Evolutionary conservation across 2,797 vertebrate genomes (phyloP).

Genomic region (Coranthus polyacanthus): DNA sequence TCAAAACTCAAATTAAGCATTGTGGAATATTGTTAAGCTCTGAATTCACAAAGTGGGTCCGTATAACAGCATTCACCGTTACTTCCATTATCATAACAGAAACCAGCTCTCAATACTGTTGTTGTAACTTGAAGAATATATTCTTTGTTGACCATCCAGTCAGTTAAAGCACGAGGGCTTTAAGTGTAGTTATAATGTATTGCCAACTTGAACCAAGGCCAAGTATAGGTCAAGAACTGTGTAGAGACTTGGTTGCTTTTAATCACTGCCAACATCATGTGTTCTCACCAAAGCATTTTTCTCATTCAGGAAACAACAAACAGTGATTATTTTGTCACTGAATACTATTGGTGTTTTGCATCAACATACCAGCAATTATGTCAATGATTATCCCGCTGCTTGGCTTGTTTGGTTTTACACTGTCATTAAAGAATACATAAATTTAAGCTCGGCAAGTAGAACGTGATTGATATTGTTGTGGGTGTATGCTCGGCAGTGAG

Average conservation of each 20-base stretch:
- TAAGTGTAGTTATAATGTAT: constrained; percentile 38
- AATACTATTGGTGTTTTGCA: constrained; percentile 16
- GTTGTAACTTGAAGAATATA: constrained; percentile 44
- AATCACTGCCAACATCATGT: constrained; percentile 63
- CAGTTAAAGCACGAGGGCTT: constrained; percentile 37
- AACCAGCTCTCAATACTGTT: constrained; percentile 10
- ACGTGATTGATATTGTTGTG: constrained; percentile 11
- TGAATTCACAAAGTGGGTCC: too few species aligned
- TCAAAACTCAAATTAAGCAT: too few species aligned
- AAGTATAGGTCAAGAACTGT: constrained; percentile 63
- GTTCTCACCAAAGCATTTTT: constrained; percentile 61
- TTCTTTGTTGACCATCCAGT: constrained; percentile 44
- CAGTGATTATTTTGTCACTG: constrained; percentile 48
- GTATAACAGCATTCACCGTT: constrained; percentile 14
- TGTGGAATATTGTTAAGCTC: too few species aligned
- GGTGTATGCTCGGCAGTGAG: constrained; percentile 11
- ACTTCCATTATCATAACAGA: constrained; percentile 16
- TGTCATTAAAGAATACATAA: constrained; percentile 18
- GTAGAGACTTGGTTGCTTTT: constrained; percentile 52
- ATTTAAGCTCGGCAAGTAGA: constrained; percentile 10
- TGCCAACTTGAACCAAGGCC: constrained; percentile 39
- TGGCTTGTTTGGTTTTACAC: constrained; percentile 8
- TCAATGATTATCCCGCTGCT: constrained; percentile 16
- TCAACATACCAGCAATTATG: constrained; percentile 15
- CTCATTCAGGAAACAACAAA: constrained; percentile 48